Base-by-base conservation (phyloP, 2,888 invertebrate species). In the Epirrhoe alternata region DNA sequence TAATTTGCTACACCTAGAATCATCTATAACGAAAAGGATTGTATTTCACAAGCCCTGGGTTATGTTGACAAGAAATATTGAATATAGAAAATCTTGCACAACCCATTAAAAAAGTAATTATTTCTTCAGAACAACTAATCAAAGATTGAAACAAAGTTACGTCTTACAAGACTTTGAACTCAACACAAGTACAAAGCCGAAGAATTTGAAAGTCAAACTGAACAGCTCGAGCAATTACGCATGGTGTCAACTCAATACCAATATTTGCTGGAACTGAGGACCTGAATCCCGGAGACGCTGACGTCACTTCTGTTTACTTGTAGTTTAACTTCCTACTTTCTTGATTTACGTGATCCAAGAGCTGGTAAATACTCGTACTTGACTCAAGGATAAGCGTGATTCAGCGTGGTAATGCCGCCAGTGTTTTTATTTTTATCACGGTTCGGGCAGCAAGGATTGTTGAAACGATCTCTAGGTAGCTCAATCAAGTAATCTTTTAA, bases 141-240 rank as follows among this genome's bases (percentile, higher is more conserved):
- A 58, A 58, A 58, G 58, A 17, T 33, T 17, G 5, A 49, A 33
- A 49, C 58, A 58, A 58, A 58, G 50, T 58, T 58, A 16, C 31
- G 10, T 8, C 35, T 35, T 38, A 10, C 58, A 35, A 50, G 47
- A 5, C 24, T 57, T n/a, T 7, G 8, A 47, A 61, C 55, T 38
- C 50, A 35, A 55, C 54, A 47, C 53, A 61, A 61, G 55, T 31
- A 56, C 62, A 62, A 62, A 62, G 62, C 35, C 53, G 47, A 57
- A 61, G 61, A 53, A 59, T 33, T 61, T 54, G 54, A 62, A 66
- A 62, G 58, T 66, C 58, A 66, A 61, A 66, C 61, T 52, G 56
- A 49, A 49, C 33, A n/a, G 16, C 31, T 49, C 63, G 45, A 52
- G 59, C 60, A 49, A 67, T 63, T 63, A 31, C 49, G 55, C 55